phyloP scores from a whole-genome alignment of 2,113 vertebrate genomes.

The Gobius niger region DNA sequence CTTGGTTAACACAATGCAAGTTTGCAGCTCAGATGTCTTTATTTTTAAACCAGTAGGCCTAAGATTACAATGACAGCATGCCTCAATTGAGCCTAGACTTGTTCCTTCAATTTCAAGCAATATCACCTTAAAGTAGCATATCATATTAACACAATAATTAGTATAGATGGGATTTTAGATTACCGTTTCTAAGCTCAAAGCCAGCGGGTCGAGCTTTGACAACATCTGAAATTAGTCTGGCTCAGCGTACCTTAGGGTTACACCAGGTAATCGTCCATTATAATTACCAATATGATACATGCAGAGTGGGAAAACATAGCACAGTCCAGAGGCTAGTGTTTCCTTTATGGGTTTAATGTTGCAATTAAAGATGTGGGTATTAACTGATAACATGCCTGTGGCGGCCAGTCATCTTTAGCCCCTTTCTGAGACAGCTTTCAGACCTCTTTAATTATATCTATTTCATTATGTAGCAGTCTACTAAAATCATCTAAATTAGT shows the following conservation, averaged over 20 bases:
- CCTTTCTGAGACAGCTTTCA: background rate
- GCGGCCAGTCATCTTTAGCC: background rate
- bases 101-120: background rate
- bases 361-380: conserved; percentile 11
- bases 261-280: background rate
- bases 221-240: background rate
- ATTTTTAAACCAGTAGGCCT: no score
- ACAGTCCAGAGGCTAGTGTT: conserved; percentile 8
- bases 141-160: background rate
- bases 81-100: background rate
- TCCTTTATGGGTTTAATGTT: conserved; percentile 10
- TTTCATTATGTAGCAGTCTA: no score
- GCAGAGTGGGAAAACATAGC: conserved; percentile 6
- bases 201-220: background rate
- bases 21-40: no score
- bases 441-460: no score
- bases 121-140: background rate
- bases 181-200: background rate
- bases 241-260: conserved; percentile 5
- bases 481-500: no score
- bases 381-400: conserved; percentile 5
- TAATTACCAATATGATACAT: conserved; percentile 1
- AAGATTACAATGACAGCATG: background rate
- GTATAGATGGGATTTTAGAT: background rate
- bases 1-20: no score